A percentile compares a stretch with the other conserved stretches of the same genome.
These are phyloP conservation scores for Hypomecis atomaria DNA, from an alignment of 2,888 invertebrate species.

Conservation along the genomic window DNA sequence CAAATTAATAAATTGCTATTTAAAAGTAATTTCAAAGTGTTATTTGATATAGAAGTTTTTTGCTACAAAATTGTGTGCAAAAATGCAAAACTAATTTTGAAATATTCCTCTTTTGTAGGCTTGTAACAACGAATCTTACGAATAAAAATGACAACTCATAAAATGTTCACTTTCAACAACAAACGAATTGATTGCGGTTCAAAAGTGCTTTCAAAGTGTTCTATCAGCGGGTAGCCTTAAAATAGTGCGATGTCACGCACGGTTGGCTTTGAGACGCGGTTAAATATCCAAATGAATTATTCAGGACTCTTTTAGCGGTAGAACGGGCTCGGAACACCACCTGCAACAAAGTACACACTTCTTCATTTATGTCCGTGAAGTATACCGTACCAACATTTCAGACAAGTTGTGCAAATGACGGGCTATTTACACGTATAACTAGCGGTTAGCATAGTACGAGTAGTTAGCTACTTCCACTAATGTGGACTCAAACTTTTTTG, in stretches of 20 bases:
- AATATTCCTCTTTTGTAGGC: no score
- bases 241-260: constrained; percentile 55
- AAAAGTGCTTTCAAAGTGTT: constrained; percentile 5
- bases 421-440: constrained; percentile 51
- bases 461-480: neutral
- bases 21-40: no score
- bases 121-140: no score
- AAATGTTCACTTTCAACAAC: no score
- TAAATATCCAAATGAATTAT: constrained; percentile 81
- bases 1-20: no score
- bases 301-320: constrained; percentile 76
- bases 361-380: constrained; percentile 68
- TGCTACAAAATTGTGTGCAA: no score
- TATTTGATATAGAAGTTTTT: no score
- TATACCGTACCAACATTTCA: constrained; percentile 58
- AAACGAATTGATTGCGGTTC: neutral
- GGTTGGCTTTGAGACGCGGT: constrained; percentile 61
- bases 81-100: no score
- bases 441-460: neutral
- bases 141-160: no score
- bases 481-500: no score
- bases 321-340: constrained; percentile 65
- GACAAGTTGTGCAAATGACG: constrained; percentile 57
- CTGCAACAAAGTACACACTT: constrained; percentile 79
- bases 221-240: constrained; percentile 8